Evolutionary conservation across 2,113 vertebrate species (phyloP), one percentile per base, ranked within the genome.

Genomic region (Tyto alba): DNA sequence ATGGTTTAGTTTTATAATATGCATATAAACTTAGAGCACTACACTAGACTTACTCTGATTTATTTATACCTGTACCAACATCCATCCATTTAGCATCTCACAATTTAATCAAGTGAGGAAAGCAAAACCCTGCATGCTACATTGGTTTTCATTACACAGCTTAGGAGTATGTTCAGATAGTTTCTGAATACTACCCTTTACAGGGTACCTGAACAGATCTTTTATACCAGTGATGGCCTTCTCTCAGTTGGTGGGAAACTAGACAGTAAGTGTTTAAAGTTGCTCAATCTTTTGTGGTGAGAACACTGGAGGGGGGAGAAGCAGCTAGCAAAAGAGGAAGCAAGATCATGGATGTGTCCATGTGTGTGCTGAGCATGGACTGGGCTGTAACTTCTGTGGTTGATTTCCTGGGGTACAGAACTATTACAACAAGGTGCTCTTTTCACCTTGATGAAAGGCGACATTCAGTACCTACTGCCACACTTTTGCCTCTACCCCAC

Each of bases 1-100:
- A 57, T 63, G 15, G 38, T 62, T 86, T 94, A 17, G 74, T 91
- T 85, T 91, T 74, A 80, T 90, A 95, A 95, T 86, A 88, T 92
- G 73, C 79, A 69, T 80, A 84, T 88, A 85, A 77, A 94, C 5
- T 47, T 34, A 38, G 15, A 83, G 50, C 55, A 63, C 47, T 71
- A 34, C 38, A 68, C 19, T 10, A 79, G 22, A 60, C 5, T 84
- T 63, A 50, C 8, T 73, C 72, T 23, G 19, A 82, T 82, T 93
- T 85, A 85, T 73, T 91, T 88, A 59, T 81, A 68, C 55, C n/a
- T 71, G 63, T 80, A 76, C 74, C 47, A 74, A 48, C 30, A 71
- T 43, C 38, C 55, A 55, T 43, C 43, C 55, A 52, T 86, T 87
- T 73, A 80, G 40, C 21, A 90, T 74, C 67, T 84, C 53, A 29